phyloP scores from a whole-genome alignment of 2,797 vertebrate genomes.

The Pseudomugil gertrudae region DNA sequence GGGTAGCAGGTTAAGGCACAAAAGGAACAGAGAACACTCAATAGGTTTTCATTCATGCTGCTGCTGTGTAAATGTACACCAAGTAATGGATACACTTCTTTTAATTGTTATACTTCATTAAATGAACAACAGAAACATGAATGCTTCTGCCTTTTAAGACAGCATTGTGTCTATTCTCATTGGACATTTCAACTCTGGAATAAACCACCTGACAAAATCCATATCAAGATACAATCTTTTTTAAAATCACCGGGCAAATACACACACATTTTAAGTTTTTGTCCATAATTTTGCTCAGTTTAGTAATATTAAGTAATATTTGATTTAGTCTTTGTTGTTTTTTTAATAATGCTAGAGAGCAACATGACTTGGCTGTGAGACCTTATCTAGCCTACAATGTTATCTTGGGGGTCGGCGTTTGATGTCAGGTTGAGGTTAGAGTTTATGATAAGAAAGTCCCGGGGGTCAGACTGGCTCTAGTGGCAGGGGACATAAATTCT shows the following conservation, averaged over 20 bases:
- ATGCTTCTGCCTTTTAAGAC: constrained; percentile 5
- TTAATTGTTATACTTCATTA: constrained; percentile 47
- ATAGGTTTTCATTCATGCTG: constrained; percentile 63
- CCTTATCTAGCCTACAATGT: constrained; percentile 76
- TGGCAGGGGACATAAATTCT: constrained; percentile 81
- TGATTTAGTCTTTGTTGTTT: background rate
- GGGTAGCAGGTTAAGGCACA: constrained; percentile 64
- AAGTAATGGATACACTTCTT: constrained; percentile 43
- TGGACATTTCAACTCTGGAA: background rate
- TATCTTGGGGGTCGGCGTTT: constrained; percentile 74
- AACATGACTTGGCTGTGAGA: constrained; percentile 44
- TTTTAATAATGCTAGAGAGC: constrained; percentile 3
- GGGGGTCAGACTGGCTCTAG: constrained; percentile 76
- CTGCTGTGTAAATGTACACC: constrained; percentile 54
- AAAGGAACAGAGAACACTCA: constrained; percentile 56
- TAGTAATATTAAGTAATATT: background rate
- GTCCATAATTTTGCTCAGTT: background rate
- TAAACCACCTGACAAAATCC: background rate
- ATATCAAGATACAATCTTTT: background rate
- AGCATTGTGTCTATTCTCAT: background rate
- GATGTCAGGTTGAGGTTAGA: constrained; percentile 83
- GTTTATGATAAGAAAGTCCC: constrained; percentile 86
- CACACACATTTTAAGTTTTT: background rate
- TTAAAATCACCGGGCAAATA: background rate
- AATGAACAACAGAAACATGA: constrained; percentile 23